Base-by-base conservation (phyloP, 64 coral and sea anemone genomes). In the Actinia tenebrosa region DNA sequence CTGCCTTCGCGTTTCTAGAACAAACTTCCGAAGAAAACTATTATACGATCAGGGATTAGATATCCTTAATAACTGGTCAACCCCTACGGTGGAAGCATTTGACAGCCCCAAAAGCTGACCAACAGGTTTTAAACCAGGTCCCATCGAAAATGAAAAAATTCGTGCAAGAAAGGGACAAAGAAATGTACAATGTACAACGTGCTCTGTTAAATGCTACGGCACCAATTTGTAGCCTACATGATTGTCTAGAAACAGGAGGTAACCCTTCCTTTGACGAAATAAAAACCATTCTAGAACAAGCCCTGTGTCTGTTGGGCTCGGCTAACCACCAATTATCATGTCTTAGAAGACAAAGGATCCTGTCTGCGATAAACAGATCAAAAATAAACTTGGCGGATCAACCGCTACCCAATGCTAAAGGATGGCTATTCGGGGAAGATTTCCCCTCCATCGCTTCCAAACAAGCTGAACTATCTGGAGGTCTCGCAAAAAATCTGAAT, bases 391-490 rank as follows among this genome's bases (percentile, higher is more conserved):
- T 53, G 15, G 71, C 87, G 50, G 53, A 59, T 88, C 71, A 78
- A 44, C 87, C 87, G 66, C 50, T 88, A 20, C 87, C 72, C 20
- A 79, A 79, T 59, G 53, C 87, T 44, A 79, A 79, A 19, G 26
- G 26, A 79, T 78, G 71, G 71, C 47, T 79, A 1, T 59, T 79
- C n/a, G 87, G 90, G 56, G 90, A 91, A 18, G 90, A 87, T 77
- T 91, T 87, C 45, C 90, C 90, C 43, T 66, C 68, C 10, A 87
- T 91, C 50, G 84, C 90, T 18, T 91, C 90, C 42, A 91, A 87
- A 80, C 84, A 87, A 86, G 90, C 84, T 11, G 69, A 87, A 18
- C 79, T 91, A 3, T 86, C 89, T 2, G 59, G 77, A 25, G 89
- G 89, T 87, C 44, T 91, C 3, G 84, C 89, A 27, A 91, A 91